Base-by-base conservation (phyloP, 2,797 vertebrate species). In the Sebastes dallii region DNA sequence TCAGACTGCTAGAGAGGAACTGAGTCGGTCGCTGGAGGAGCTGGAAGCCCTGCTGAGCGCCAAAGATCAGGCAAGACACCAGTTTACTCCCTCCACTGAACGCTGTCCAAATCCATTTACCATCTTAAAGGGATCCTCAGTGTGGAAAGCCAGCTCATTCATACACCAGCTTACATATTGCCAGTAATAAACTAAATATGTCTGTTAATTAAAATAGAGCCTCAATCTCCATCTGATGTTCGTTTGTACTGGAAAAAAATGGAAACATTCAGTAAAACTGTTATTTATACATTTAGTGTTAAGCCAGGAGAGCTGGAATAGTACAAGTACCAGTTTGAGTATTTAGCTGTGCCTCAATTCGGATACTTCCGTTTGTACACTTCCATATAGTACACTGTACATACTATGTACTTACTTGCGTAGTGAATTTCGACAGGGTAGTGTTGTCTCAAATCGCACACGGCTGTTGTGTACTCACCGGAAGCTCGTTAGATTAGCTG, bases 31-130 rank as follows among this genome's bases (percentile, higher is more conserved):
- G 0, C 71, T 98, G 90, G 97, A 97, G 86, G 96, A 98, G 81
- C 95, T 99, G 91, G 96, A 99, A 71, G 93, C 96, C 1, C 90
- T 96, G 80, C 93, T 99, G 83, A 97, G 96, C 78, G 95, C 95
- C 72, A 99, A 97, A 83, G 97, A 99, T 1, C 97, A 99, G 96
- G 98, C 97, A 92, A 90, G 22, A 76, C 30, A 36, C 22, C 22
- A 25, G 64, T 42, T 70, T 61, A n/a, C 66, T 69, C 27, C 36
- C 55, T 66, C 27, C 67, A 50, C 54, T 22, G 30, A 29, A 71
- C 52, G 60, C 74, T 58, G 52, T 77, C 68, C 42, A 52, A 27
- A 85, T 71, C 50, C 14, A 60, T 80, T 81, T 65, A 56, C 54
- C 52, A 46, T 59, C 64, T 32, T 30, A 22, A 32, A 76, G 30